Evolutionary conservation across 1,140 invertebrate genomes (phyloP).

Genomic region (Penaeus indicus): DNA sequence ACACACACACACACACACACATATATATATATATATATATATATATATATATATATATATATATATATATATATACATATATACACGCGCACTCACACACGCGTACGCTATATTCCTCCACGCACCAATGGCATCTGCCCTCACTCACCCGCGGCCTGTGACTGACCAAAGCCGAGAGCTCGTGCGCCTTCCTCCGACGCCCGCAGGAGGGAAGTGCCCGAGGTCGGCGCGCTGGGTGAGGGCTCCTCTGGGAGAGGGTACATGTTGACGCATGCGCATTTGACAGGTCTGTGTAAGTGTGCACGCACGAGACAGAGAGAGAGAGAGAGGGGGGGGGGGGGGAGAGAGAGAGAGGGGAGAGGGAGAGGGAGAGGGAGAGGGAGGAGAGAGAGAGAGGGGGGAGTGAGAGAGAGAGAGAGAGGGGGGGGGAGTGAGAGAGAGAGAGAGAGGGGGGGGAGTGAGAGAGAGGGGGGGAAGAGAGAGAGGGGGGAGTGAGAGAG

Average conservation of each 20-base stretch:
- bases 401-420: background rate
- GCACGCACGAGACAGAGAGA: background rate
- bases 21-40: too few species aligned
- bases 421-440: background rate
- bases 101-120: too few species aligned
- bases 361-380: background rate
- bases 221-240: too few species aligned
- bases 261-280: background rate
- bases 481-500: conserved; percentile 7
- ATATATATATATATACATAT: too few species aligned
- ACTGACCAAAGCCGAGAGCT: too few species aligned
- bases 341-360: background rate
- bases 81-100: too few species aligned
- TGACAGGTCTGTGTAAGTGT: conserved; percentile 6
- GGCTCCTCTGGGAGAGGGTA: background rate
- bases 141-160: too few species aligned
- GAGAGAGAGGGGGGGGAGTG: background rate
- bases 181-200: too few species aligned
- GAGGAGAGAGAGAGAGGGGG: conserved; percentile 1
- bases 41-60: too few species aligned
- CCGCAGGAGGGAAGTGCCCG: too few species aligned
- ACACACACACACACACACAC: too few species aligned
- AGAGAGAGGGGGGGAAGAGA: background rate
- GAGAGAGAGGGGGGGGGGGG: background rate
- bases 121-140: too few species aligned